phyloP scores from a whole-genome alignment of 1,140 invertebrate genomes.

The Zaprionus gabonicus region DNA sequence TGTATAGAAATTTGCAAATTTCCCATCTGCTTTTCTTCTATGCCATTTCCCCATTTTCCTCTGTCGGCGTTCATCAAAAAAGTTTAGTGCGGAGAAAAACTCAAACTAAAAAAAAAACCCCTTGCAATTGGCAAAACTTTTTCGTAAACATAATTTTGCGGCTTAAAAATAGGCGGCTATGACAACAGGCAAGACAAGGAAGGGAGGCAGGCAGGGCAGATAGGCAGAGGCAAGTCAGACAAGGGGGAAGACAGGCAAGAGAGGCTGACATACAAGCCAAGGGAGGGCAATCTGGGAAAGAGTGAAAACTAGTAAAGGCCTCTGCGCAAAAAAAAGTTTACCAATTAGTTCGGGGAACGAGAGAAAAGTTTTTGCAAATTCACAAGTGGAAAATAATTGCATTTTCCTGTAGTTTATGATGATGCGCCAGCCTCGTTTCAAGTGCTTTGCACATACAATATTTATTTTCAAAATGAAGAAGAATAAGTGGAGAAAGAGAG shows the following conservation, averaged over 20 bases:
- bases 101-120: constrained; percentile 1
- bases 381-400: constrained; percentile 64
- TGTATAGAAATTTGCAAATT: constrained; percentile 23
- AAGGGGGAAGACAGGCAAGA: not conserved
- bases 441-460: constrained; percentile 54
- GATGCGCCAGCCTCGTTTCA: constrained; percentile 6
- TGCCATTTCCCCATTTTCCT: constrained; percentile 3
- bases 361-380: constrained; percentile 14
- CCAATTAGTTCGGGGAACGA: constrained; percentile 58
- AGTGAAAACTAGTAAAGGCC: constrained; percentile 34
- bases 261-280: not conserved
- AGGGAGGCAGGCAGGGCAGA: not conserved
- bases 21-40: constrained; percentile 6
- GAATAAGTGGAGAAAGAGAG: constrained; percentile 1
- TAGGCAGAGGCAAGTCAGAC: not conserved
- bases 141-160: constrained; percentile 52
- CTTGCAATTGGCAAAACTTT: constrained; percentile 53
- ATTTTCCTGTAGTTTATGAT: constrained; percentile 55
- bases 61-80: constrained; percentile 66
- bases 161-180: constrained; percentile 23
- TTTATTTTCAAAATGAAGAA: constrained; percentile 40
- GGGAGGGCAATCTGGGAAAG: not conserved
- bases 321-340: constrained; percentile 46
- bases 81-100: constrained; percentile 34
- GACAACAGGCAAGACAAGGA: constrained; percentile 2